Evolutionary conservation across 2,113 vertebrate species (phyloP), one percentile per base, ranked within the genome.

Genomic region (Amazona vittata): DNA sequence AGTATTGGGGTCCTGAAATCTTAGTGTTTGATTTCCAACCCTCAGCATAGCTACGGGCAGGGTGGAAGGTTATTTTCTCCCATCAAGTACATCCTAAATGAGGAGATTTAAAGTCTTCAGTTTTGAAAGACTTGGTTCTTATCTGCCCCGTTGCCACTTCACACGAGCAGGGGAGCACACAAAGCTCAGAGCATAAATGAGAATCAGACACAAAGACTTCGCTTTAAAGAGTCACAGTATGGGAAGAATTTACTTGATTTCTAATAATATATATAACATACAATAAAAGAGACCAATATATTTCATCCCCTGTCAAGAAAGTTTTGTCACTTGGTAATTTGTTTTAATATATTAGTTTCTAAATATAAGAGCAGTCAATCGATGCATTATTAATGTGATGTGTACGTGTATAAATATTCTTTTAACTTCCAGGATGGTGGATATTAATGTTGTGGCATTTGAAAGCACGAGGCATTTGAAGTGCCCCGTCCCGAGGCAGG

Each of bases 281-380:
- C 76, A 94, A 95, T 91, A 94, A 94, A 94, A 74, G 77, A 49
- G 78, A 29, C 64, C 50, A 19, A 47, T 81, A 28, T 80, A 85
- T 85, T 86, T 96, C 68, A 96, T 76, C 74, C 78, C 53, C 76
- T 95, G 74, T 88, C 90, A 89, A 80, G 82, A 68, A 81, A 50
- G 52, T 95, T 95, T 96, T 95, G 84, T 75, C 82, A 93, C 90
- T 94, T 92, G 92, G 92, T 96, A 91, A 94, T 95, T 96, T 95
- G 91, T 93, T 94, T 88, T 84, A 95, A 96, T 94, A 94, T 94
- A 96, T 86, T 85, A 86, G 81, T 95, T 96, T 92, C 88, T 84
- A 87, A 93, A 74, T 86, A 93, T 31, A 83, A 94, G 68, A 70
- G 52, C 73, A 86, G 77, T 92, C 64, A 86, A 55, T 95, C 35